A percentile compares a stretch with the other conserved stretches of the same genome.
Evolutionary conservation across 2,113 vertebrate genomes (phyloP).

Genomic region (Cacatua alba): DNA sequence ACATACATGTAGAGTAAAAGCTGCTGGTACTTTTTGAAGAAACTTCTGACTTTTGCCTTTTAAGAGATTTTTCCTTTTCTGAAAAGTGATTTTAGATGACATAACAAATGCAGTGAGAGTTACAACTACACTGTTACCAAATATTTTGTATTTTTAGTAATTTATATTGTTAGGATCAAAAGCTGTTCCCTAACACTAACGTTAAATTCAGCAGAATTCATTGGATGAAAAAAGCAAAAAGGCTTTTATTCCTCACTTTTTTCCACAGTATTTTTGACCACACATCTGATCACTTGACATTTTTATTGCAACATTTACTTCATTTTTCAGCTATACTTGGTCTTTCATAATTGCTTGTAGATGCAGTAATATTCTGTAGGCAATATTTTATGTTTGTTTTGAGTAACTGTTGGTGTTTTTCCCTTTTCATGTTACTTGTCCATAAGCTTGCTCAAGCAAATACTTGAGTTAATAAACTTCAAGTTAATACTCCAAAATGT

Average conservation of each 20-base stretch:
- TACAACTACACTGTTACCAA: neutral
- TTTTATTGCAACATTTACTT: neutral
- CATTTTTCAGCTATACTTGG: neutral
- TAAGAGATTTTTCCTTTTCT: neutral
- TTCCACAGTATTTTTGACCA: neutral
- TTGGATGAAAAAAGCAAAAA: neutral
- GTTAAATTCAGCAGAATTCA: neutral
- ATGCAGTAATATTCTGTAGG: neutral
- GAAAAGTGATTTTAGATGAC: neutral
- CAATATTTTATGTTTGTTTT: neutral
- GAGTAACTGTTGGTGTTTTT: neutral
- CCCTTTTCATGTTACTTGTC: neutral
- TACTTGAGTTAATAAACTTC: neutral
- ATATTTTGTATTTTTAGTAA: neutral
- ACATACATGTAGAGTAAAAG: neutral
- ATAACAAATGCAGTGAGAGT: neutral
- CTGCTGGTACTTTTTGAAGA: neutral
- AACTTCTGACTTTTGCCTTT: neutral
- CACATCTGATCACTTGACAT: fast-evolving
- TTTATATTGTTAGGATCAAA: neutral
- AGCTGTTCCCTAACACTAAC: neutral
- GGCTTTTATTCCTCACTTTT: neutral
- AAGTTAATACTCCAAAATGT: neutral
- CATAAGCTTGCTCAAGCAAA: neutral
- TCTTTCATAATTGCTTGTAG: neutral